Evolutionary conservation across 2,797 vertebrate species (phyloP), one percentile per base, ranked within the genome.

Genomic region (Podarcis siculus): DNA sequence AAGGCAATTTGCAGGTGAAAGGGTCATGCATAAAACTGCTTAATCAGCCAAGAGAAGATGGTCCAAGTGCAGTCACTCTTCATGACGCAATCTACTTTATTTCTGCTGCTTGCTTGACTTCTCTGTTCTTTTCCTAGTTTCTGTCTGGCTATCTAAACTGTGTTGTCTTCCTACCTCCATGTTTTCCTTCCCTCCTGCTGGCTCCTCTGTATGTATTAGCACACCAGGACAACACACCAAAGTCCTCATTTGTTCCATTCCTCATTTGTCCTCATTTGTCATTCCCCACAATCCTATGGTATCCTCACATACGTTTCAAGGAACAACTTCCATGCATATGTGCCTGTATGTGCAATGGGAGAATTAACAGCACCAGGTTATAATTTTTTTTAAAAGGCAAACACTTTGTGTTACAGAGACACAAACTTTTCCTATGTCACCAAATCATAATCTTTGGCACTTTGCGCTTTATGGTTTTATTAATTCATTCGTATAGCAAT

Each of bases 41-140:
- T 73, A 73, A 73, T 35, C 61, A 73, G 45, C 45, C 8, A n/a
- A 71, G 13, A 55, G 17, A 7, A 37, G n/a, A 37, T 72, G 5
- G 49, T 72, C 69, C 67, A 72, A 30, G 55, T 9, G 32, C 42
- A 35, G 25, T 30, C 39, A 79, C 64, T 27, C 21, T 75, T 39
- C 64, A 82, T 3, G 3, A 81, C 73, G 30, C 80, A 88, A 37
- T 72, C 0, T 75, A 85, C 21, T 81, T 86, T 30, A 1, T 23
- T 77, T 79, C 45, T 64, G 2, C 9, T 25, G 27, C 42, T 55
- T 15, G 0, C 15, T 71, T 17, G 73, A 75, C 61, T 58, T 4
- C 0, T 87, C 0, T 30, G 10, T 89, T 39, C 17, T 0, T 85
- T 90, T 85, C 72, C 12, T 76, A 23, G 10, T 79, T 1, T n/a